A percentile compares a stretch with the other conserved stretches of the same genome.
These are phyloP conservation scores for Lasioglossum figueresi DNA, from an alignment of 2,888 invertebrate genomes.

Conservation along the genomic window DNA sequence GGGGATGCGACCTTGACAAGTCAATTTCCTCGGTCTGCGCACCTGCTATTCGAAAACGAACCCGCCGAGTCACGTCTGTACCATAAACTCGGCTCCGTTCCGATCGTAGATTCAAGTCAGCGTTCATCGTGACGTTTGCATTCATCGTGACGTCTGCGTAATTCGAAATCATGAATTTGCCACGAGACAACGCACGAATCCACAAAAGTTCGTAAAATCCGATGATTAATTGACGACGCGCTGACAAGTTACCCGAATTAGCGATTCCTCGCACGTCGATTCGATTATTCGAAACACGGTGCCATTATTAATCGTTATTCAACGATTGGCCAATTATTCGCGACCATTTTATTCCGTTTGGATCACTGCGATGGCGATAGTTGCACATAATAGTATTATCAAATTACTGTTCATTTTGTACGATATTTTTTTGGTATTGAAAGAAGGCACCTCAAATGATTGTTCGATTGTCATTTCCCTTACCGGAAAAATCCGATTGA, in stretches of 20 bases:
- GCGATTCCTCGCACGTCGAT: neutral
- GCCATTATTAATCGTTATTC: neutral
- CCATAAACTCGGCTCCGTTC: constrained; percentile 10
- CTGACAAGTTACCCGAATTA: neutral
- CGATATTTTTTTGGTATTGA: neutral
- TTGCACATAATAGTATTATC: neutral
- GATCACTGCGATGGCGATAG: neutral
- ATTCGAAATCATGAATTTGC: constrained; percentile 32
- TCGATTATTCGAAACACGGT: neutral
- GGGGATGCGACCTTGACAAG: constrained; percentile 1
- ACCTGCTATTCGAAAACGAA: neutral
- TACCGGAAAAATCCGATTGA: neutral
- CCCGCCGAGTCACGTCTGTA: neutral
- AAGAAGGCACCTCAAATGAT: neutral
- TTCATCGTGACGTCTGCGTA: constrained; percentile 2
- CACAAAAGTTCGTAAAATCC: constrained; percentile 23
- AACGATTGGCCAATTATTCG: neutral
- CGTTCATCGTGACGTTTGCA: constrained; percentile 4
- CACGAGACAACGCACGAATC: neutral
- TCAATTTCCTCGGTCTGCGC: neutral
- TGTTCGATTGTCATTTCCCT: neutral
- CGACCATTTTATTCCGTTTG: neutral
- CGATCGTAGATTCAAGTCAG: neutral
- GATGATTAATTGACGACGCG: constrained; percentile 20
- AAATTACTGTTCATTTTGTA: neutral